Evolutionary conservation across 2,888 invertebrate species (phyloP).

Genomic region (Sinopyrophorus schimmeli): DNA sequence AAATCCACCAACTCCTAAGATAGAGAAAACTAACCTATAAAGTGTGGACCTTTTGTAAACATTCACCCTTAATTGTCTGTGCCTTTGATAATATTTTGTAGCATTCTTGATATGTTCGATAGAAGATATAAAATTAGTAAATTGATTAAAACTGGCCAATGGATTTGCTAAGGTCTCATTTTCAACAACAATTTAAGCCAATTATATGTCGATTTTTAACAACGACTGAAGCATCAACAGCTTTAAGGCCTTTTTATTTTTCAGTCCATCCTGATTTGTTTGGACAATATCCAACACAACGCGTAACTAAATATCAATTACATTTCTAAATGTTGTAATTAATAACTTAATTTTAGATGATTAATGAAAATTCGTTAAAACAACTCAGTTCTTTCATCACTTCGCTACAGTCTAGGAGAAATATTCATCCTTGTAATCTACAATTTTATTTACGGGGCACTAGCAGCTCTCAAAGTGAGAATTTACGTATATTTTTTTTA

Average conservation of each 20-base stretch:
- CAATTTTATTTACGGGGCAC: conserved; percentile 77
- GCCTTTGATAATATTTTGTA: too few relatives aligned
- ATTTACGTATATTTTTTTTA: too few relatives aligned
- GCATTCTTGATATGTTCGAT: too few relatives aligned
- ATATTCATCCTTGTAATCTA: conserved; percentile 65
- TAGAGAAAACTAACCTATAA: too few relatives aligned
- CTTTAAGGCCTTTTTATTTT: conserved; percentile 91
- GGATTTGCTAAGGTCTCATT: too few relatives aligned
- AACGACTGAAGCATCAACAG: conserved; percentile 85
- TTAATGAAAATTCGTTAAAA: conserved; percentile 90
- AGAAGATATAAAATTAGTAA: too few relatives aligned
- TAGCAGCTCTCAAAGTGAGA: conserved; percentile 50
- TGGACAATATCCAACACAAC: conserved; percentile 86
- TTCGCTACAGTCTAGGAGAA: conserved; percentile 69
- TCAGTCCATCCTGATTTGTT: conserved; percentile 95
- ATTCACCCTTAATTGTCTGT: too few relatives aligned
- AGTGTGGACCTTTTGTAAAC: too few relatives aligned
- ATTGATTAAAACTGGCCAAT: too few relatives aligned
- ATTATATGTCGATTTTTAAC: conserved; percentile 60
- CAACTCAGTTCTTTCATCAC: conserved; percentile 84
- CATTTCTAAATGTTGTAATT: background rate
- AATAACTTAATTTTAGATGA: conserved; percentile 59
- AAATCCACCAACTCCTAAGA: too few relatives aligned
- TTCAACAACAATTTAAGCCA: too few relatives aligned
- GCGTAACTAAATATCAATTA: conserved; percentile 60